A percentile compares a stretch with the other conserved stretches of the same genome.
Conservation (phyloP, 2,797 vertebrate genomes). For the Synaphobranchus kaupii region DNA sequence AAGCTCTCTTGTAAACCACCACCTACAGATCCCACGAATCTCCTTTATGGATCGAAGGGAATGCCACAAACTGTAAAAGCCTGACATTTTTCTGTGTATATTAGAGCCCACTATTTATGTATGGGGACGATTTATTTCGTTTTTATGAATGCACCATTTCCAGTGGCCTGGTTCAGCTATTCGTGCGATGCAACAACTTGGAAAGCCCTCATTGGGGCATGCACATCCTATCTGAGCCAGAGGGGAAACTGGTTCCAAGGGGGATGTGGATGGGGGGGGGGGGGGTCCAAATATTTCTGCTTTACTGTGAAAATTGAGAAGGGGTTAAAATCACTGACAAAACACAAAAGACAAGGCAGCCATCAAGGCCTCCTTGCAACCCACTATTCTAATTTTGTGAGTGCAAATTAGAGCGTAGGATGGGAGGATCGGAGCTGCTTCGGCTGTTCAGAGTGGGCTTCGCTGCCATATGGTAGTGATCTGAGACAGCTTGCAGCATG, state of each 20-base stretch:
- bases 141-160: constrained; percentile 62
- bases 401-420: constrained; percentile 80
- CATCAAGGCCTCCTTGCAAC: constrained; percentile 64
- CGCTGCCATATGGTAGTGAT: constrained; percentile 80
- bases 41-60: constrained; percentile 64
- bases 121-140: constrained; percentile 62
- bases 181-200: constrained; percentile 62
- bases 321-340: constrained; percentile 54
- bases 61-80: constrained; percentile 64
- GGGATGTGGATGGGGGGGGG: background rate
- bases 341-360: constrained; percentile 63
- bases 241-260: constrained; percentile 19
- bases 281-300: background rate
- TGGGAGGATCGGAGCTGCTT: constrained; percentile 49
- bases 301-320: constrained; percentile 40
- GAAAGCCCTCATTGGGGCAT: constrained; percentile 2
- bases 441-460: constrained; percentile 66
- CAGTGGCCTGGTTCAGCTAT: constrained; percentile 59
- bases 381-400: constrained; percentile 81
- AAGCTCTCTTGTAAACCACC: constrained; percentile 90
- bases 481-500: constrained; percentile 69
- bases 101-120: constrained; percentile 65
- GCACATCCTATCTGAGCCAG: constrained; percentile 34
- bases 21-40: constrained; percentile 80
- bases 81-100: constrained; percentile 74